Base-by-base conservation (phyloP, 2,113 vertebrate species). In the Nannospalax galili region DNA sequence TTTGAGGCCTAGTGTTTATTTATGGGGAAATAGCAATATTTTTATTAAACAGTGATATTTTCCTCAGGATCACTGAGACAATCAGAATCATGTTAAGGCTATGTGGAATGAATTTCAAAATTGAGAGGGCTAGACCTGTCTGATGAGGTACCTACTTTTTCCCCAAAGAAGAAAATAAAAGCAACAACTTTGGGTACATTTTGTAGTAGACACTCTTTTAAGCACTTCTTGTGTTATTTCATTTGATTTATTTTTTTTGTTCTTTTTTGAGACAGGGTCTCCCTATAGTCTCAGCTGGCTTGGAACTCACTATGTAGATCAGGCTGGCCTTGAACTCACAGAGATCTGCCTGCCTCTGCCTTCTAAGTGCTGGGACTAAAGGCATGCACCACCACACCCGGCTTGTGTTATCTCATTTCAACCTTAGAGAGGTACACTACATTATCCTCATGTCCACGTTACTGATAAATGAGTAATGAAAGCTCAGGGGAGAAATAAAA, bases 341-440 rank as follows among this genome's bases (percentile, higher is more conserved):
- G n/a, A n/a, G n/a, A n/a, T n/a, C n/a, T n/a, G n/a, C n/a, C n/a
- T n/a, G n/a, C n/a, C n/a, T n/a, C n/a, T n/a, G n/a, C n/a, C n/a
- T n/a, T n/a, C n/a, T n/a, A n/a, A n/a, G n/a, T n/a, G n/a, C n/a
- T n/a, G n/a, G n/a, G n/a, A n/a, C n/a, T n/a, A n/a, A n/a, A n/a
- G n/a, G n/a, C n/a, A n/a, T n/a, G n/a, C n/a, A n/a, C n/a, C n/a
- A n/a, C n/a, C n/a, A n/a, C n/a, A n/a, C n/a, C n/a, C n/a, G n/a
- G n/a, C 17, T 48, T 69, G 19, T 70, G 4, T 93, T 91, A 87
- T 62, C 42, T 95, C 64, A 86, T 92, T 97, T 84, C 26, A 94
- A 84, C 74, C 52, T 65, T 79, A 56, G 70, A 90, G 60, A 89
- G 42, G 64, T 77, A 64, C 45, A 82, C 35, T 17, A 28, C 28